Evolutionary conservation across 2,888 invertebrate species (phyloP).

Genomic region (Malthinus seriepunctatus): DNA sequence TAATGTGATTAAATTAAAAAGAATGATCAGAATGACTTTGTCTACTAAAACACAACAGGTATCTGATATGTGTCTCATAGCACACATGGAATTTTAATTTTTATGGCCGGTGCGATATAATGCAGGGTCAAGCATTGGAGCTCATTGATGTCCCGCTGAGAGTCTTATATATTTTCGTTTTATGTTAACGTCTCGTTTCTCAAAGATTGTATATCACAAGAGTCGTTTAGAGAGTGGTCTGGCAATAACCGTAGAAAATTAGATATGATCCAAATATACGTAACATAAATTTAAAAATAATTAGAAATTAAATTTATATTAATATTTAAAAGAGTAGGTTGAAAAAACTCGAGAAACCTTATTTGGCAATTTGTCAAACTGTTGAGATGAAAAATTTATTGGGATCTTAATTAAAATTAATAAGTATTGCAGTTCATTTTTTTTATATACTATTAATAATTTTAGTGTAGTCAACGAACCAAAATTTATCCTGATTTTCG

Average conservation of each 20-base stretch:
- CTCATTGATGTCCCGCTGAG: slow-evolving; percentile 35
- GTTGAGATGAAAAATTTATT: too few species aligned
- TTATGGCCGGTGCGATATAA: slow-evolving; percentile 35
- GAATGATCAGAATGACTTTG: slow-evolving; percentile 23
- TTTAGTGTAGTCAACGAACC: too few species aligned
- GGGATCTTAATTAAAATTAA: too few species aligned
- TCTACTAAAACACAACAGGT: slow-evolving; percentile 36
- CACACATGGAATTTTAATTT: slow-evolving; percentile 40
- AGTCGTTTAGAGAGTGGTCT: slow-evolving; percentile 33
- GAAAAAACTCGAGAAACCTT: too few species aligned
- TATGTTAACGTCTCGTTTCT: slow-evolving; percentile 39
- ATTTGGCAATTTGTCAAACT: too few species aligned
- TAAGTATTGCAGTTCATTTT: background rate
- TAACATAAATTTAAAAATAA: slow-evolving; percentile 39
- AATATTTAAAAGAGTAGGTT: too few species aligned
- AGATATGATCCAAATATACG: slow-evolving; percentile 35
- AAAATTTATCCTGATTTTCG: too few species aligned
- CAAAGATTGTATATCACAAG: slow-evolving; percentile 39
- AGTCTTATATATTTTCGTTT: slow-evolving; percentile 38
- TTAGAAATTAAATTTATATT: slow-evolving; percentile 19
- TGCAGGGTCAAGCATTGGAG: slow-evolving; percentile 25
- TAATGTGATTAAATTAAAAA: slow-evolving; percentile 34
- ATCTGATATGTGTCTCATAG: slow-evolving; percentile 40
- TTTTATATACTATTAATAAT: background rate
- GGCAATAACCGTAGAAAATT: slow-evolving; percentile 29